Conservation (phyloP, 2,888 invertebrate genomes). For the Tetanocera ferruginea region DNA sequence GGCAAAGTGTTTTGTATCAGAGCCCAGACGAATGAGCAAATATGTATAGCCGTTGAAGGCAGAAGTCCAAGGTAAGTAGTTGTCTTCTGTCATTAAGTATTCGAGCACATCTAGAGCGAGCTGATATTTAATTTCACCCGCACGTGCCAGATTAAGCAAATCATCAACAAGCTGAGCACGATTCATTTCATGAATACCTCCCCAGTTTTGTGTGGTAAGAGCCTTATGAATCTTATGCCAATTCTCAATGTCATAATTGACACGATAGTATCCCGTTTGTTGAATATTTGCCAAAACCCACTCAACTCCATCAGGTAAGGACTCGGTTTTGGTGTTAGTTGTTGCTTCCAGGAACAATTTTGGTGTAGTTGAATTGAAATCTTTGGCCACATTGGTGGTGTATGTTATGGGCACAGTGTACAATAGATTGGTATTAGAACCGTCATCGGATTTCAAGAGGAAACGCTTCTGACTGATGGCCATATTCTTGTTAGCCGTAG, state of each 20-base stretch:
- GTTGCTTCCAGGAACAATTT: slow-evolving; percentile 53
- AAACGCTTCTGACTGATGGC: slow-evolving; percentile 63
- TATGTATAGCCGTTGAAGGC: slow-evolving; percentile 72
- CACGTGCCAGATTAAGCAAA: slow-evolving; percentile 80
- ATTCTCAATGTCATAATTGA: slow-evolving; percentile 78
- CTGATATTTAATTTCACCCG: slow-evolving; percentile 74
- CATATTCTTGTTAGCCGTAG: slow-evolving; percentile 46
- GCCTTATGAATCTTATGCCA: slow-evolving; percentile 71
- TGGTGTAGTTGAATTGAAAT: slow-evolving; percentile 57
- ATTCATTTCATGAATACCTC: slow-evolving; percentile 76
- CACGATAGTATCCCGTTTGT: slow-evolving; percentile 73
- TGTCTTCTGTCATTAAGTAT: slow-evolving; percentile 78
- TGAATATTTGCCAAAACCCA: slow-evolving; percentile 67
- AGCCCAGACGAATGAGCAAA: slow-evolving; percentile 63
- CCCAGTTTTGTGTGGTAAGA: slow-evolving; percentile 51
- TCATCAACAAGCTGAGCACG: slow-evolving; percentile 88
- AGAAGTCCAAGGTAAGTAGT: slow-evolving; percentile 85
- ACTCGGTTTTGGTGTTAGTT: rapidly evolving
- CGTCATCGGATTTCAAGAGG: slow-evolving; percentile 57
- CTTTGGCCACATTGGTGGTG: slow-evolving; percentile 53
- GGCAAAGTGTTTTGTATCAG: slow-evolving; percentile 56
- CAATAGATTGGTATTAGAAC: slow-evolving; percentile 47
- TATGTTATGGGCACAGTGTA: slow-evolving; percentile 66
- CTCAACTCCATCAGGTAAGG: slow-evolving; percentile 6
- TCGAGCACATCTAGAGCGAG: slow-evolving; percentile 77